Evolutionary conservation across 2,113 vertebrate genomes (phyloP).

Genomic region (Sarotherodon lohbergeri): DNA sequence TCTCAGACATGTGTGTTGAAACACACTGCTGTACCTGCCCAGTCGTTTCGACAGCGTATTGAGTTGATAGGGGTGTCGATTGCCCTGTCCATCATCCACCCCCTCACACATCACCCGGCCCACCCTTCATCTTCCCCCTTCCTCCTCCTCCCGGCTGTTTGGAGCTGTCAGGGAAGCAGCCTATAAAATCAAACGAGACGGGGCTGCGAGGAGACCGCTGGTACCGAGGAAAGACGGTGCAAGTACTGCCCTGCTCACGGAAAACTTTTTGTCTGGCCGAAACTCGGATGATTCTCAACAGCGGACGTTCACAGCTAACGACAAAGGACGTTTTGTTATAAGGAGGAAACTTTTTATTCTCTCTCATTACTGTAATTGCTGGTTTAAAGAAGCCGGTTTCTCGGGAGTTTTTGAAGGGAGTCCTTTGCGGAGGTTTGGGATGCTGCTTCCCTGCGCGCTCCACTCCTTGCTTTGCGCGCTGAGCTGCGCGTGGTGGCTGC

Average conservation of each 20-base stretch:
- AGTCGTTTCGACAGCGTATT: conserved; percentile 22
- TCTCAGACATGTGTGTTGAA: not conserved
- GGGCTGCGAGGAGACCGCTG: conserved; percentile 48
- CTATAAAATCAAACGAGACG: conserved; percentile 70
- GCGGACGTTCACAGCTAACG: not conserved
- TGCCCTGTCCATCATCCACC: conserved; percentile 11
- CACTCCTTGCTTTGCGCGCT: conserved; percentile 57
- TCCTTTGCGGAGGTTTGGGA: conserved; percentile 25
- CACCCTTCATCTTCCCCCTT: conserved; percentile 7
- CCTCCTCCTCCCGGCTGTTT: conserved; percentile 31
- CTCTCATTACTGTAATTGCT: not conserved
- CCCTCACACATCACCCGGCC: conserved; percentile 8
- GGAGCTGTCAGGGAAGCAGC: conserved; percentile 55
- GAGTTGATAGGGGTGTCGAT: conserved; percentile 32
- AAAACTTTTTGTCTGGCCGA: not conserved
- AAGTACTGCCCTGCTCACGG: not conserved
- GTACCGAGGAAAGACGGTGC: not conserved
- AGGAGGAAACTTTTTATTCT: not conserved
- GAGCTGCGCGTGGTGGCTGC: conserved; percentile 59
- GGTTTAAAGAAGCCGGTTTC: not conserved
- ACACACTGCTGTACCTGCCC: not conserved
- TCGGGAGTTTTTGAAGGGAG: not conserved
- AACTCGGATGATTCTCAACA: not conserved
- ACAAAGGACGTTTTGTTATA: not conserved
- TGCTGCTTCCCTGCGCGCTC: conserved; percentile 55